Evolutionary conservation across 2,888 invertebrate species (phyloP).

Genomic region (Mystacides longicornis): DNA sequence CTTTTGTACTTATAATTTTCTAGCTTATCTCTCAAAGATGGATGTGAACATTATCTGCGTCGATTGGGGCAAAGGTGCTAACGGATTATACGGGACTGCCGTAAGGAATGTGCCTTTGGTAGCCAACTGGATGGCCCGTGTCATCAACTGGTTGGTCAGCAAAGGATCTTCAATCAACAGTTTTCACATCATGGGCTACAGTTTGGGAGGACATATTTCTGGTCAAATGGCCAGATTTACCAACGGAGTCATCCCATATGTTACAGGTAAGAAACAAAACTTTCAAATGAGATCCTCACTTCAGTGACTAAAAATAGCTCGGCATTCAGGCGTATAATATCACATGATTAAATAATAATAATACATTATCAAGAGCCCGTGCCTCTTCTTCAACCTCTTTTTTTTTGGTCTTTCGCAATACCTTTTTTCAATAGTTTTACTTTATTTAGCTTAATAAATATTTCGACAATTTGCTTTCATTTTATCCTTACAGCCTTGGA

Average conservation of each 20-base stretch:
- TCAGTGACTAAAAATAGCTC: too few relatives aligned
- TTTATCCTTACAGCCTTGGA: conserved; percentile 16
- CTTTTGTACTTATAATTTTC: too few relatives aligned
- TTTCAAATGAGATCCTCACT: too few relatives aligned
- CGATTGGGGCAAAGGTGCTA: conserved; percentile 21
- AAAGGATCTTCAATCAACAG: conserved; percentile 1
- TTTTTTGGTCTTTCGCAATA: too few relatives aligned
- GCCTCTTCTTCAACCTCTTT: too few relatives aligned
- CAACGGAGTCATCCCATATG: conserved; percentile 18
- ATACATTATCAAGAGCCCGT: too few relatives aligned
- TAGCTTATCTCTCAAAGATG: conserved; percentile 15
- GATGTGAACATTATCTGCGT: conserved; percentile 22
- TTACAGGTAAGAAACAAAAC: conserved; percentile 23
- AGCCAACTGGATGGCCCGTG: conserved; percentile 7
- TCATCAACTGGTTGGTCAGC: conserved; percentile 19
- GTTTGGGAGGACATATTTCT: conserved; percentile 23
- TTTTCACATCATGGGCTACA: conserved; percentile 24
- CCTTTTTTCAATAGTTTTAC: too few relatives aligned
- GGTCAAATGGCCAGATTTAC: conserved; percentile 20
- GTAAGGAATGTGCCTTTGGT: conserved; percentile 14
- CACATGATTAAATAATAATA: too few relatives aligned
- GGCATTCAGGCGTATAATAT: too few relatives aligned
- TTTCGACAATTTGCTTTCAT: too few relatives aligned
- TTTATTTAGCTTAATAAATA: too few relatives aligned
- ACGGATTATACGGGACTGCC: conserved; percentile 17